Evolutionary conservation across 92 coral and sea anemone genomes (phyloP), one percentile per base, ranked within the genome.

Genomic region (Parazoanthus swiftii): DNA sequence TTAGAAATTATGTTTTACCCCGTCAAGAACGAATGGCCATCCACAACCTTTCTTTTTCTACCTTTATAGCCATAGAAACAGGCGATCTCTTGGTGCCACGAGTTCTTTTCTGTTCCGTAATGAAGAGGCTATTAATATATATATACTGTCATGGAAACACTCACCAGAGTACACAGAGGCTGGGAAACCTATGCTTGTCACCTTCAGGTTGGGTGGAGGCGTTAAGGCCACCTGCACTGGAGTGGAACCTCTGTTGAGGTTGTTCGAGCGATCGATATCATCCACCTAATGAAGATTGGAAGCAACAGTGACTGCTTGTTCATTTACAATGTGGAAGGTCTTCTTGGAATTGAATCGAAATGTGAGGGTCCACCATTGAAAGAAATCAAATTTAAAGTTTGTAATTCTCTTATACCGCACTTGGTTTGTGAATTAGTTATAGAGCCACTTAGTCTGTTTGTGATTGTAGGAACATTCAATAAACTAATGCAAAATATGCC

Each of bases 171-270:
- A 93, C 43, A 92, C 85, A 23, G 92, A 86, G 33, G 77, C 23
- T 68, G 97, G 97, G 58, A 93, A 37, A 33, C 88, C 94, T 77
- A 94, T 89, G 74, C 91, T 89, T 37, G 80, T 89, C 38, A 94
- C 91, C 86, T 91, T 93, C 13, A 94, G 90, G 79, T 94, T 93
- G 29, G 97, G 95, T 38, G 97, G 97, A 46, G 97, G 97, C 20
- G 97, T 94, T 13, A 94, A 90, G 3, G 92, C 73, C 66, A 94
- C 94, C 59, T 70, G 92, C 11, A 94, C 88, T 6, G 97, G 93
- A 87, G 88, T 89, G 80, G 86, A 73, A 36, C 92, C 91, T 18
- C 85, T 74, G 42, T 81, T 59, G 56, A 91, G 26, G 89, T 94
- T 92, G 73, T 94, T 93, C 3, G 92, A 79, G 83, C 90, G 92